These are phyloP conservation scores for Brachypodius melanocephalos DNA, from an alignment of 2,113 vertebrate species.

Conservation along the genomic window DNA sequence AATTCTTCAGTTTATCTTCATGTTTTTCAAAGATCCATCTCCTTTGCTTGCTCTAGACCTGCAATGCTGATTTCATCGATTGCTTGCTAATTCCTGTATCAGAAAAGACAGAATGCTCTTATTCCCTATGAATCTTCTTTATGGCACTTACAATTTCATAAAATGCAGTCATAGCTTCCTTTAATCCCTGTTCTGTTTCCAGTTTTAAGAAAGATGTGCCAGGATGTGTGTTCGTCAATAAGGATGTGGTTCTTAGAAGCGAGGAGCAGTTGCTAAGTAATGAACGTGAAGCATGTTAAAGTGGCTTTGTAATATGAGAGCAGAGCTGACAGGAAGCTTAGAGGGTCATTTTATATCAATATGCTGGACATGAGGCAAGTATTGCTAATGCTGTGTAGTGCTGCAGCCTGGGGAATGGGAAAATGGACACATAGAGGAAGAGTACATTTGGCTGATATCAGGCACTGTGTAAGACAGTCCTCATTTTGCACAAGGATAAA, in stretches of 20 bases:
- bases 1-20: background rate
- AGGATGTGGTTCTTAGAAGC: background rate
- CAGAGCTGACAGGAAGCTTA: background rate
- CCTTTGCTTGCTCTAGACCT: background rate
- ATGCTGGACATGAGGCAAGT: background rate
- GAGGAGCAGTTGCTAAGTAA: slow-evolving; percentile 23
- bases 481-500: background rate
- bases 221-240: background rate
- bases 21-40: background rate
- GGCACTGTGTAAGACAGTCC: background rate
- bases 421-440: background rate
- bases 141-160: background rate
- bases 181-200: background rate
- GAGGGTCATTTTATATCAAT: background rate
- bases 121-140: background rate
- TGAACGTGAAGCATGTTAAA: background rate
- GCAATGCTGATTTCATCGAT: background rate
- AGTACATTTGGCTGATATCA: background rate
- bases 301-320: background rate
- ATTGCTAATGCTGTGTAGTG: background rate
- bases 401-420: background rate
- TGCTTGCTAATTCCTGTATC: background rate
- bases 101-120: background rate
- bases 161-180: background rate
- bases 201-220: background rate